Percentiles rank a stretch among this genome's conserved stretches.
Conservation (phyloP, 35 echinoderm and acorn worm genomes). For the Ophiothrix spiculata region DNA sequence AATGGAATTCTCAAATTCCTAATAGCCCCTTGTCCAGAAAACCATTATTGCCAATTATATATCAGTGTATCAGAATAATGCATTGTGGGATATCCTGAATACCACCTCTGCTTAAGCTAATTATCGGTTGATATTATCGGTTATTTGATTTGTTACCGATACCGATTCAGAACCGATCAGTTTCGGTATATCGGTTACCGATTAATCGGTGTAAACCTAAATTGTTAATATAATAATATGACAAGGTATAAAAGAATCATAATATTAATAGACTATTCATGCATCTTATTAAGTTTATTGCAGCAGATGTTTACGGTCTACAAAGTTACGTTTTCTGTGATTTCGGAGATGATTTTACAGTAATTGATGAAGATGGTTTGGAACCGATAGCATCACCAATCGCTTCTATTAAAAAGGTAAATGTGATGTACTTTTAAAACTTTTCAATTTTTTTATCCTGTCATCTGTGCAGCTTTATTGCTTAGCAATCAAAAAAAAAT, state of each 20-base stretch:
- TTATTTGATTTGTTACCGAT: neutral
- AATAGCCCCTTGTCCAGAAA: no score
- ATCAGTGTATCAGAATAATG: no score
- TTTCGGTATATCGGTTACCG: neutral
- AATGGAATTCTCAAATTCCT: no score
- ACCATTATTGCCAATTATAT: no score
- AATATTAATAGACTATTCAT: neutral
- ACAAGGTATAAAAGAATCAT: neutral
- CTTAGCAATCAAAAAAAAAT: no score
- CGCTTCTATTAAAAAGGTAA: constrained; percentile 72
- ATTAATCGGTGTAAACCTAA: neutral
- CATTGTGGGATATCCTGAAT: no score
- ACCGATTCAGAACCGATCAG: neutral
- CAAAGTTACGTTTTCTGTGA: constrained; percentile 90
- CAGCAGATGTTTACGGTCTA: constrained; percentile 83
- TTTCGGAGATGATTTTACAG: constrained; percentile 80
- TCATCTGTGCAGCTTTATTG: no score
- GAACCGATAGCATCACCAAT: constrained; percentile 71
- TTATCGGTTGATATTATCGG: neutral
- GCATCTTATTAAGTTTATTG: constrained; percentile 57
- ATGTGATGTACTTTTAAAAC: no score
- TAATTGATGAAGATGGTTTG: constrained; percentile 71
- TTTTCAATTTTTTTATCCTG: no score
- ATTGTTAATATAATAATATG: neutral
- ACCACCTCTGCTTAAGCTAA: no score